These are phyloP conservation scores for Microctenopoma lineatum DNA, from an alignment of 2,797 vertebrate species.

Conservation along the genomic window DNA sequence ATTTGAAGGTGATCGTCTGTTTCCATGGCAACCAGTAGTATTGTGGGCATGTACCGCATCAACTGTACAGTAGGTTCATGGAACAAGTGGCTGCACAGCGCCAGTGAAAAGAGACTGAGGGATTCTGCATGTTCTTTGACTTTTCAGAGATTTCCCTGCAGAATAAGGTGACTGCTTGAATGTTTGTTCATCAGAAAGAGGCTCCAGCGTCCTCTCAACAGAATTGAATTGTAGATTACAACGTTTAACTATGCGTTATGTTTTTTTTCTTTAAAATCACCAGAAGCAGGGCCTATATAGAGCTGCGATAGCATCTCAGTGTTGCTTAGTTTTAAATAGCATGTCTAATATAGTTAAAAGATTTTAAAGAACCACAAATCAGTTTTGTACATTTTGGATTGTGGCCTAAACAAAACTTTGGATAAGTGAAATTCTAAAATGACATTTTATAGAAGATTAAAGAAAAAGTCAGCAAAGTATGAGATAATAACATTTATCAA, in stretches of 20 bases:
- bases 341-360: constrained; percentile 6
- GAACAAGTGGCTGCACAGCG: constrained; percentile 30
- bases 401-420: not conserved
- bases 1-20: constrained; percentile 79
- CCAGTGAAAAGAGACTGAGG: constrained; percentile 43
- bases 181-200: constrained; percentile 7
- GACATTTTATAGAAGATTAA: not conserved
- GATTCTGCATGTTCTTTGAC: constrained; percentile 28
- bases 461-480: too few species aligned
- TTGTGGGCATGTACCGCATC: constrained; percentile 59
- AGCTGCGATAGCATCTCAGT: too few species aligned
- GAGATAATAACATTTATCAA: too few species aligned
- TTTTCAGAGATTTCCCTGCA: constrained; percentile 5
- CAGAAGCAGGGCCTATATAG: not conserved
- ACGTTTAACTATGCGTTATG: not conserved
- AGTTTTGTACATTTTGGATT: not conserved
- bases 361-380: too few species aligned
- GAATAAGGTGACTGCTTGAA: not conserved
- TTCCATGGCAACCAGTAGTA: constrained; percentile 78
- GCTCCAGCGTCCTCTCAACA: not conserved
- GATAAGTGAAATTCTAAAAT: too few species aligned
- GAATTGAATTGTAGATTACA: not conserved
- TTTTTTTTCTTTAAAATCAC: not conserved
- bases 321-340: constrained; percentile 21
- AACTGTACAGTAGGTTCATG: constrained; percentile 55